Base-by-base conservation (phyloP, 1,140 invertebrate genomes). In the Drosophila fuyamai region DNA sequence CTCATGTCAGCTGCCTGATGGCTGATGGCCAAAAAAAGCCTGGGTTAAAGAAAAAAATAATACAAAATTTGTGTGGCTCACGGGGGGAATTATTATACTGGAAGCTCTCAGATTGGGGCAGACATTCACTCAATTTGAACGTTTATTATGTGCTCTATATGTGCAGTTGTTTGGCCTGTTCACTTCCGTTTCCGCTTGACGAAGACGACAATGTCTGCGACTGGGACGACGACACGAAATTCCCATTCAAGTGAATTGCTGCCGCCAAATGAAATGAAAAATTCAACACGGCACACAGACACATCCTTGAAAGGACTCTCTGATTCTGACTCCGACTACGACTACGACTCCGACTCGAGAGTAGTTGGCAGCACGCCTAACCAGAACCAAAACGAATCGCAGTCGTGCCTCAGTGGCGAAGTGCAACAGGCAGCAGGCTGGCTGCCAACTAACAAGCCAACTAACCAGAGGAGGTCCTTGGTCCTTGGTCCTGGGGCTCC, bases 241-340 rank as follows among this genome's bases (percentile, higher is more conserved):
- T 90, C 85, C 67, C 85, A 89, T 89, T 89, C 65, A 89, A 89
- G 85, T 90, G 84, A 90, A 90, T 90, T 89, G 86, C 86, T 77
- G 85, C 77, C 84, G 78, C 84, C 83, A 89, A 89, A 89, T 89
- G 85, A 89, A 91, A 91, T 91, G 88, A 91, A 91, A 91, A 91
- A 91, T 91, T 91, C 89, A 91, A 77, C 88, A 91, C 78, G 81
- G 73, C 68, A 72, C 81, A 66, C 71, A 80, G 63, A 57, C 76
- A 70, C 47, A 76, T 57, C 55, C 74, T 50, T 36, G 57, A 41
- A 32, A 78, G 43, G 41, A 62, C 56, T 58, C 59, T 32, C 27
- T 23, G 23, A 23, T 23, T 23, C 23, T 23, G 23, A 23, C 23
- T 23, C 23, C 23, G 23, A 23, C 62, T 47, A 27, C 32, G 23